Evolutionary conservation across 2,797 vertebrate genomes (phyloP), one percentile per base, ranked within the genome.

Genomic region (Calcarius lapponicus): DNA sequence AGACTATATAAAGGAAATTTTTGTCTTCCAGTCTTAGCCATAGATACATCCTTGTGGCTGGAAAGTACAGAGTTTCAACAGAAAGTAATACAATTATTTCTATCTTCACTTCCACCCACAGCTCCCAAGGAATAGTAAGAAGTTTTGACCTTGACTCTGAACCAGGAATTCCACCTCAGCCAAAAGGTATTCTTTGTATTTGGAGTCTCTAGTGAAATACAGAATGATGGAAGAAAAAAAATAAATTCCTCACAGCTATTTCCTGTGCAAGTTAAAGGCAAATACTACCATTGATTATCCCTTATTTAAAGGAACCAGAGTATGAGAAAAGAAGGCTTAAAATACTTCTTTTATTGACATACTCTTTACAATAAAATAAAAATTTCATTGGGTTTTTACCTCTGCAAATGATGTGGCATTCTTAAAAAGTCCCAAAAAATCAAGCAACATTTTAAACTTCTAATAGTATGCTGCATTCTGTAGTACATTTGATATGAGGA

Each of bases 161-260:
- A 94, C 62, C 64, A 75, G 83, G 58, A 79, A 40, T 79, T 92
- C 47, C 73, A 92, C 84, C 80, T 95, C 67, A 93, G 74, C 60
- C 79, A 91, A 87, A 92, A 93, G 80, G 62, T 95, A 64, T 93
- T 94, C 60, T 91, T 92, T 91, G 60, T 71, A 79, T 92, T 88
- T 76, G 32, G 22, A 70, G 24, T 88, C 90, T 79, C 92, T 62
- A 48, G 88, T 94, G 86, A 95, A 81, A 90, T 90, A 72, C 17
- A 79, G 64, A 88, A 47, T 86, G 73, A 90, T 38, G 61, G 72
- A 93, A 95, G 45, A 80, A 91, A 94, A 94, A 42, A 3, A 42
- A n/a, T n/a, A 3, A 14, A 65, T 38, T 60, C 38, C 65, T 96
- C 54, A 56, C 40, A 88, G 45, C 32, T 92, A 93, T 93, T 95